phyloP scores from a whole-genome alignment of 2,797 vertebrate genomes.

The Sarcoramphus papa region DNA sequence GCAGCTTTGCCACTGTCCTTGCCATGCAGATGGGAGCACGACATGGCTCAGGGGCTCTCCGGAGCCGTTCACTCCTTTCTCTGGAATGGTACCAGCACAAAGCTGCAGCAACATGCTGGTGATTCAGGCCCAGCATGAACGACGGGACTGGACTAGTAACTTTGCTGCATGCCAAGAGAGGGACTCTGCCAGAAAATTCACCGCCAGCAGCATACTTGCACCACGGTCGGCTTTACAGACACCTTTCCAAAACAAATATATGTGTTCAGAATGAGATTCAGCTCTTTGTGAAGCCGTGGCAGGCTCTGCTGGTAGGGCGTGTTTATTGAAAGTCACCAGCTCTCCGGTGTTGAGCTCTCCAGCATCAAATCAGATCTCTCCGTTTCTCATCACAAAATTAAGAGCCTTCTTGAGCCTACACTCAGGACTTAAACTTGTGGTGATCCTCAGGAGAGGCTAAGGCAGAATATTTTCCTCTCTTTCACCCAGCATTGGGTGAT shows the following conservation, averaged over 20 bases:
- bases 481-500: not conserved
- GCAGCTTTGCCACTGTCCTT: not conserved
- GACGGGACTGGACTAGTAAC: not conserved
- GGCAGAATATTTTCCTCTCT: not conserved
- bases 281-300: not conserved
- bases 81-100: not conserved
- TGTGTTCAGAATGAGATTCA: not conserved
- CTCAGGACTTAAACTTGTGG: not conserved
- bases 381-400: not conserved
- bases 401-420: not conserved
- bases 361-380: not conserved
- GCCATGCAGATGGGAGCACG: not conserved
- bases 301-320: not conserved
- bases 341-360: not conserved
- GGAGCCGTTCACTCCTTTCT: not conserved
- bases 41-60: not conserved
- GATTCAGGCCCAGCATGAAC: not conserved
- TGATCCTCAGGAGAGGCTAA: not conserved
- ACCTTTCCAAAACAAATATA: slow-evolving; percentile 30
- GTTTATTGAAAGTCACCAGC: not conserved
- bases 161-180: not conserved
- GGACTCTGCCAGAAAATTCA: not conserved
- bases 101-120: not conserved
- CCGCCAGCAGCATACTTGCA: not conserved
- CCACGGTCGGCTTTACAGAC: not conserved